Percentiles rank a stretch among this genome's conserved stretches.
Conservation (phyloP, 2,888 invertebrate species). For the Stratiomys singularior region DNA sequence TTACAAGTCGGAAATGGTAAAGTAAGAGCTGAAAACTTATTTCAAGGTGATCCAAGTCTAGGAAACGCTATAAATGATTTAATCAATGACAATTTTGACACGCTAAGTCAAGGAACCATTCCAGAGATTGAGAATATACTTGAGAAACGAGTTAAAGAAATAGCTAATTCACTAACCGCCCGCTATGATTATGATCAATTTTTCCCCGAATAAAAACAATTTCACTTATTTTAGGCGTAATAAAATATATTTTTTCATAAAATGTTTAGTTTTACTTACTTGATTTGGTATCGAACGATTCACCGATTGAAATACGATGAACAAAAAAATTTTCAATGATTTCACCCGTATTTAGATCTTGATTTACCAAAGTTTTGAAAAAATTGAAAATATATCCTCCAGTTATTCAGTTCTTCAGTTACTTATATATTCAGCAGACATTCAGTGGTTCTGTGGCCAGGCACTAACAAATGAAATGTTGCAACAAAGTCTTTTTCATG, state of each 20-base stretch:
- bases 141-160: background rate
- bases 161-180: background rate
- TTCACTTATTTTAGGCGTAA: background rate
- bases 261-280: background rate
- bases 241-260: background rate
- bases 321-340: too few relatives aligned
- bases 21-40: background rate
- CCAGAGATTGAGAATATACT: constrained; percentile 10
- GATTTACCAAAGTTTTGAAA: too few relatives aligned
- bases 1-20: background rate
- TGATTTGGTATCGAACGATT: too few relatives aligned
- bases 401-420: too few relatives aligned
- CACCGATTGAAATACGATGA: too few relatives aligned
- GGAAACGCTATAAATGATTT: background rate
- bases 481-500: too few relatives aligned
- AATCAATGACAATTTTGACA: constrained; percentile 3
- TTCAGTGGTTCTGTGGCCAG: too few relatives aligned
- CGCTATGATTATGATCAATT: constrained; percentile 7
- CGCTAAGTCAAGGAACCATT: background rate
- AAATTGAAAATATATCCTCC: too few relatives aligned
- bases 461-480: too few relatives aligned
- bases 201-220: constrained; percentile 18
- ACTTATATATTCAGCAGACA: too few relatives aligned
- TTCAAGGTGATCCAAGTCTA: background rate
- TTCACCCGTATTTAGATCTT: too few relatives aligned